These are phyloP conservation scores for Phrynocephalus versicolor DNA, from an alignment of 2,113 vertebrate species.

Conservation along the genomic window DNA sequence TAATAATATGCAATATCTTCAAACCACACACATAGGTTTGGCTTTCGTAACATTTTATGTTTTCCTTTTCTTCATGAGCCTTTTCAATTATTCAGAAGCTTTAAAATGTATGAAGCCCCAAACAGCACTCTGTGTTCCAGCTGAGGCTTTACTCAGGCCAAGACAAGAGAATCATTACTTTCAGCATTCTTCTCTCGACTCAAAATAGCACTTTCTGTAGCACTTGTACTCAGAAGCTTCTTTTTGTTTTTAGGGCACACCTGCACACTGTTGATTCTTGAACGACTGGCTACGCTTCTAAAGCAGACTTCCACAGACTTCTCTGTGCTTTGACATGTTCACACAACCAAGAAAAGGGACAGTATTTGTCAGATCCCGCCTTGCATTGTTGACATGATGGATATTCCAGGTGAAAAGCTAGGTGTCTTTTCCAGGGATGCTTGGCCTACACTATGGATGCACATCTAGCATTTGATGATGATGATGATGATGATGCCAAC, in stretches of 20 bases:
- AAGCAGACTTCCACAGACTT: background rate
- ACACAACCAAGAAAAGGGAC: background rate
- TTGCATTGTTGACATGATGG: background rate
- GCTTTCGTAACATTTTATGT: background rate
- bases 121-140: background rate
- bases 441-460: background rate
- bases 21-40: too few species aligned
- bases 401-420: background rate
- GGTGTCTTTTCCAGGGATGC: background rate
- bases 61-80: background rate
- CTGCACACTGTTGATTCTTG: background rate
- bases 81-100: background rate
- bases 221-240: background rate
- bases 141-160: background rate
- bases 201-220: background rate
- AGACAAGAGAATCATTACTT: conserved; percentile 8
- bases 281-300: background rate
- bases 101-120: background rate
- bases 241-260: background rate
- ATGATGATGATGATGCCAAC: too few species aligned
- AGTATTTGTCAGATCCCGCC: background rate
- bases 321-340: background rate
- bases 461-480: background rate
- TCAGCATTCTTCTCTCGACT: background rate
- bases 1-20: background rate